Percentiles rank a stretch among this genome's conserved stretches.
Conservation (phyloP, 2,888 invertebrate genomes). For the Dasypogon diadema region DNA sequence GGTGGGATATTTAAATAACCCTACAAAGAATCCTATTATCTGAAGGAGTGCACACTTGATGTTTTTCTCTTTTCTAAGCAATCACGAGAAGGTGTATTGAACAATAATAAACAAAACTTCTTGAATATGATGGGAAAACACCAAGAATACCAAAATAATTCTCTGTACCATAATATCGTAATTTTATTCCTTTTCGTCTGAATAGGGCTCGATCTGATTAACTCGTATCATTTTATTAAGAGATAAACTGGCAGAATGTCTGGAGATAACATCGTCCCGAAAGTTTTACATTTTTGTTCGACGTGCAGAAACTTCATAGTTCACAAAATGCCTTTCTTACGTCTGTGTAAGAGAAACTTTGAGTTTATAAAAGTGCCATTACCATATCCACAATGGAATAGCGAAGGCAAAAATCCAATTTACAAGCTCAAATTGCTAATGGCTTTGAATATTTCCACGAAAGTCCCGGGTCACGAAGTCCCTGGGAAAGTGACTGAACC, state of each 20-base stretch:
- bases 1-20: slow-evolving; percentile 19
- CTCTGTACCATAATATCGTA: no score
- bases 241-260: no score
- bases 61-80: no score
- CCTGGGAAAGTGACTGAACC: slow-evolving; percentile 10
- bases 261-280: no score
- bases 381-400: slow-evolving; percentile 25
- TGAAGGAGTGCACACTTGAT: neutral
- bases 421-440: slow-evolving; percentile 41
- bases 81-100: no score
- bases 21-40: neutral
- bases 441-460: slow-evolving; percentile 25
- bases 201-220: no score
- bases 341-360: neutral
- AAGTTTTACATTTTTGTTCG: slow-evolving; percentile 15
- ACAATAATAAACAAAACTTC: no score
- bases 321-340: neutral
- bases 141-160: no score
- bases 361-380: slow-evolving; percentile 1
- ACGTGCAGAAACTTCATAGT: slow-evolving; percentile 18
- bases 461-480: slow-evolving; percentile 15
- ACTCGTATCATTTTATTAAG: no score
- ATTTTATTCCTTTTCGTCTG: no score
- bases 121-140: no score
- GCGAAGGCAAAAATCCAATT: slow-evolving; percentile 33